Evolutionary conservation across 2,113 vertebrate species (phyloP), one percentile per base, ranked within the genome.

Genomic region (Elephantulus edwardii): DNA sequence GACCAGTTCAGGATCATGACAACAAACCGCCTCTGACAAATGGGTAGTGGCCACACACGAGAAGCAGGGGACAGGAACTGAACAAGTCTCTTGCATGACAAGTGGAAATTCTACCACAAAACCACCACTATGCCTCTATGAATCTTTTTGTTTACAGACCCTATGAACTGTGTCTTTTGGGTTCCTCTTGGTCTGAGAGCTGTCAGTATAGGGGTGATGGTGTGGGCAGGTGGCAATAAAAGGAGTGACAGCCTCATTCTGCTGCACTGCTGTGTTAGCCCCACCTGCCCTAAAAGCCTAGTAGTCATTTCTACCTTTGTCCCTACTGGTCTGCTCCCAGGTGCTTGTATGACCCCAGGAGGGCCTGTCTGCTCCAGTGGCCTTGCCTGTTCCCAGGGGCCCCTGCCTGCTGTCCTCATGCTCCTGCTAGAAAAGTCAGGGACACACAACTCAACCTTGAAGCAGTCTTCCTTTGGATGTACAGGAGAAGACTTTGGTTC

Each of bases 261-360:
- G 22, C 19, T 48, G 12, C 13, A 24, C 11, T 17, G 0, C 19
- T 2, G 3, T 7, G 62, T 54, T 8, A 1, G n/a, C 35, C 30
- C n/a, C 19, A 35, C 40, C 40, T 19, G 30, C 26, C 54, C 91
- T 58, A 6, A 48, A 2, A 6, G 42, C 66, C n/a, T 17, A 24
- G 38, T 4, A 0, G 22, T 22, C 26, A 1, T 46, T n/a, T 48
- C 79, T 1, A 42, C 56, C 20, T n/a, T 64, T 38, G 33, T n/a
- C 19, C 48, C 24, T 8, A 54, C 33, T 48, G 58, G 14, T 33
- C 46, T n/a, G n/a, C n/a, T n/a, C n/a, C n/a, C n/a, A n/a, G n/a
- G n/a, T n/a, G n/a, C n/a, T n/a, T n/a, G n/a, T n/a, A n/a, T n/a
- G n/a, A n/a, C n/a, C n/a, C n/a, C n/a, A n/a, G n/a, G n/a, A n/a